These are phyloP conservation scores for Arbacia lixula DNA, from an alignment of 53 echinoderm and acorn worm genomes.

Conservation along the genomic window DNA sequence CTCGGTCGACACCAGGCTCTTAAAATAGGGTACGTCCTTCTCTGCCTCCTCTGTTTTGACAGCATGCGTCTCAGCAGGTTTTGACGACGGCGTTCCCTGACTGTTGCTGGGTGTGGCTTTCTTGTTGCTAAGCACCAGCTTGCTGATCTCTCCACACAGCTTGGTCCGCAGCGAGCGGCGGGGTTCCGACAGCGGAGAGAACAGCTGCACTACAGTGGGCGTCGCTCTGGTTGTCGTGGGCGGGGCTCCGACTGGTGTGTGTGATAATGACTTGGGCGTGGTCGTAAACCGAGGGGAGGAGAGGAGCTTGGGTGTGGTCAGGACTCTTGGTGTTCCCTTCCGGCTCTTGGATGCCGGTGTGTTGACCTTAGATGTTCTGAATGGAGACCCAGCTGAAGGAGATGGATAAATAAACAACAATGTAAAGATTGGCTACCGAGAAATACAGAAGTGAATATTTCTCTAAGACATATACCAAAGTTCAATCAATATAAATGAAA, in stretches of 20 bases:
- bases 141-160: conserved; percentile 58
- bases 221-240: conserved; percentile 30
- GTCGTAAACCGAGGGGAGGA: neutral
- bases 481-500: no score
- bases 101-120: conserved; percentile 14
- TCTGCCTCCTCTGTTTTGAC: neutral
- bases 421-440: no score
- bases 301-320: neutral
- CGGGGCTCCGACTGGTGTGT: no score
- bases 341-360: conserved; percentile 1
- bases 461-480: no score
- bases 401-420: no score
- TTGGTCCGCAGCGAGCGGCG: conserved; percentile 52
- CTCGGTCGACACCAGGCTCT: conserved; percentile 63
- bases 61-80: no score
- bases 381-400: conserved; percentile 80
- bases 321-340: neutral
- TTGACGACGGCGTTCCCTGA: no score
- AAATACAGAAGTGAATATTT: no score
- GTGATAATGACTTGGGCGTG: neutral
- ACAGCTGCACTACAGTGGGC: conserved; percentile 45
- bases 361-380: neutral
- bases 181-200: conserved; percentile 56
- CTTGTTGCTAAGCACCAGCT: conserved; percentile 58
- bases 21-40: conserved; percentile 73